Evolutionary conservation across 2,797 vertebrate genomes (phyloP).

Genomic region (Sarcophilus harrisii): DNA sequence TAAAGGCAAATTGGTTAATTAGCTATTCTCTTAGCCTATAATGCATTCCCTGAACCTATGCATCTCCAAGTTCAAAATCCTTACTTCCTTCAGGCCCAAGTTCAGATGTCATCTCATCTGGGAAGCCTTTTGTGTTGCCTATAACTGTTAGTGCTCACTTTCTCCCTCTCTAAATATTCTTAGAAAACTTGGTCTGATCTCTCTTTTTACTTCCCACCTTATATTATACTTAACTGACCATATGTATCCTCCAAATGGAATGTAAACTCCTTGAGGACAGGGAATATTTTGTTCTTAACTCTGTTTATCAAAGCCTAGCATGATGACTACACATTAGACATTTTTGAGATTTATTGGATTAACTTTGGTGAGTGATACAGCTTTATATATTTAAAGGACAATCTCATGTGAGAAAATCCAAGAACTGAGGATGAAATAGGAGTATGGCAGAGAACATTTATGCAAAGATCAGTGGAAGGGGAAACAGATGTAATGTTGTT

Average conservation of each 20-base stretch:
- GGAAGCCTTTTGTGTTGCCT: background rate
- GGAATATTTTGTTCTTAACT: background rate
- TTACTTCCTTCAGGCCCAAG: background rate
- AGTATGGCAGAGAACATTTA: background rate
- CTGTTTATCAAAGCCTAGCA: background rate
- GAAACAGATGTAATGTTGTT: background rate
- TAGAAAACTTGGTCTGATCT: background rate
- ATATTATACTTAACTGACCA: background rate
- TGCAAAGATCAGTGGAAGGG: background rate
- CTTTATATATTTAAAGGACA: background rate
- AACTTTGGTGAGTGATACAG: background rate
- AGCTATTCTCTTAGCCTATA: background rate
- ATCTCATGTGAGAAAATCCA: background rate
- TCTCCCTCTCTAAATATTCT: background rate
- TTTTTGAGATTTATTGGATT: background rate
- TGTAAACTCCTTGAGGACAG: background rate
- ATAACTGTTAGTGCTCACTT: background rate
- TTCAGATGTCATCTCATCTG: background rate
- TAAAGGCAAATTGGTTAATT: background rate
- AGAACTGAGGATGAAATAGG: background rate
- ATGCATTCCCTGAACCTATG: background rate
- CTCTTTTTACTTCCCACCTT: background rate
- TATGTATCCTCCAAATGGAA: background rate
- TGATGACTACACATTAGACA: background rate
- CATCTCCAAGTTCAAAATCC: background rate